Evolutionary conservation across 2,113 vertebrate genomes (phyloP).

Genomic region (Rhizomys pruinosus): DNA sequence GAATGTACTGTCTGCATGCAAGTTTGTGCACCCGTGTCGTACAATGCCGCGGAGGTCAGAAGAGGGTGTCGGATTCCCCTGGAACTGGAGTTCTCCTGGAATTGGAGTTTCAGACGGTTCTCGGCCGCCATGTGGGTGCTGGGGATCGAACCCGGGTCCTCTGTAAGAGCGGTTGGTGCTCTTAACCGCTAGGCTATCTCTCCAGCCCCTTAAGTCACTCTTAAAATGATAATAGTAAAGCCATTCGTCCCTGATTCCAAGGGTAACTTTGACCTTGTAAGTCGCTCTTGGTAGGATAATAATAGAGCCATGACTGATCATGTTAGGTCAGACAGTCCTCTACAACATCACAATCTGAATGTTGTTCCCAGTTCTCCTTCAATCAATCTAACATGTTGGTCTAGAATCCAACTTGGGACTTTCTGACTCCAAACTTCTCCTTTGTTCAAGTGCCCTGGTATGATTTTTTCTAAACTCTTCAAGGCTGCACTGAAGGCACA

Average conservation of each 20-base stretch:
- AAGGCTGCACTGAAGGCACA: not conserved
- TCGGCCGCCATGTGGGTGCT: too few species aligned
- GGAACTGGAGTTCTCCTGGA: too few species aligned
- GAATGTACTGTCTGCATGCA: too few species aligned
- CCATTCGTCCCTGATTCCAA: not conserved
- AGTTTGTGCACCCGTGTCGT: too few species aligned
- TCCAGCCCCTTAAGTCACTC: not conserved
- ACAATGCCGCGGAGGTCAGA: too few species aligned
- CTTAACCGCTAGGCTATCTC: too few species aligned
- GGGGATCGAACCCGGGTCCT: too few species aligned
- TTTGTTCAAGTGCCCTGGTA: not conserved
- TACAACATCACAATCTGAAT: not conserved
- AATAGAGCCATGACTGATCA: not conserved
- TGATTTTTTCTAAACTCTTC: not conserved
- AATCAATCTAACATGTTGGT: not conserved
- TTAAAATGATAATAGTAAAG: slow-evolving; percentile 2
- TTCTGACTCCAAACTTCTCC: not conserved
- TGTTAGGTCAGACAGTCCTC: not conserved
- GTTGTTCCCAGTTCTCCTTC: not conserved
- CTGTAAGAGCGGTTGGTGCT: too few species aligned
- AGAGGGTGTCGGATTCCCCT: too few species aligned
- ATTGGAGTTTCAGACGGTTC: too few species aligned
- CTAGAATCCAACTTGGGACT: not conserved
- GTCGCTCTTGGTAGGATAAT: not conserved
- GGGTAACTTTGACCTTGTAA: not conserved